Evolutionary conservation across 2,888 invertebrate genomes (phyloP).

Genomic region (Kryphioiulus occultus): DNA sequence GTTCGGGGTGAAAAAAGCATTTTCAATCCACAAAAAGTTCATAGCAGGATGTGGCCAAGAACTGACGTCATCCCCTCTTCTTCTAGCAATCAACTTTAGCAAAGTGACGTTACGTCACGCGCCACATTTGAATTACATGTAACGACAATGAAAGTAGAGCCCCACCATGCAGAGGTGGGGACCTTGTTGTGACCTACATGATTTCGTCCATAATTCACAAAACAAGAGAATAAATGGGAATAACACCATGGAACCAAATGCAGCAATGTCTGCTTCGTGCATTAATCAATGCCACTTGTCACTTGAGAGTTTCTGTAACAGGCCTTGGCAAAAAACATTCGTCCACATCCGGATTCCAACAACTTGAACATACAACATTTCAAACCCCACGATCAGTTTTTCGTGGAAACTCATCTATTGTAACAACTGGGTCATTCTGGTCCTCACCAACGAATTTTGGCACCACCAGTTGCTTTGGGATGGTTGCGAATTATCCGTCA

Average conservation of each 20-base stretch:
- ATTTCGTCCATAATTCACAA: not conserved
- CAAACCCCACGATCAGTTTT: not conserved
- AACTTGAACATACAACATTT: not conserved
- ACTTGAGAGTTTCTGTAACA: too few relatives aligned
- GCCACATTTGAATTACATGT: too few relatives aligned
- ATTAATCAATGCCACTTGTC: too few relatives aligned
- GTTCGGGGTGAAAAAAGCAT: not conserved
- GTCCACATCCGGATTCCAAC: not conserved
- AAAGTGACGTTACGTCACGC: too few relatives aligned
- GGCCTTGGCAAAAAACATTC: not conserved
- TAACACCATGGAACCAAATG: too few relatives aligned
- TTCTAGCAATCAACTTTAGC: not conserved
- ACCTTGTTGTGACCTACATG: too few relatives aligned
- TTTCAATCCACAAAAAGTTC: not conserved
- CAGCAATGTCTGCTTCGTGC: too few relatives aligned
- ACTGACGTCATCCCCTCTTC: not conserved
- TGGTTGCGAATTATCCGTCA: not conserved
- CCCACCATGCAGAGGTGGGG: too few relatives aligned
- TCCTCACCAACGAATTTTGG: not conserved
- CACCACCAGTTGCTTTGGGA: too few relatives aligned
- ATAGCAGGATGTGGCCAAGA: not conserved
- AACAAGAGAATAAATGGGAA: too few relatives aligned
- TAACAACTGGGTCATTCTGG: not conserved
- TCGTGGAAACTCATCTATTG: not conserved
- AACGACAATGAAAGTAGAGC: too few relatives aligned